Percentiles rank a stretch among this genome's conserved stretches.
Evolutionary conservation across 1,140 invertebrate genomes (phyloP).

Genomic region (Hetaerina americana): DNA sequence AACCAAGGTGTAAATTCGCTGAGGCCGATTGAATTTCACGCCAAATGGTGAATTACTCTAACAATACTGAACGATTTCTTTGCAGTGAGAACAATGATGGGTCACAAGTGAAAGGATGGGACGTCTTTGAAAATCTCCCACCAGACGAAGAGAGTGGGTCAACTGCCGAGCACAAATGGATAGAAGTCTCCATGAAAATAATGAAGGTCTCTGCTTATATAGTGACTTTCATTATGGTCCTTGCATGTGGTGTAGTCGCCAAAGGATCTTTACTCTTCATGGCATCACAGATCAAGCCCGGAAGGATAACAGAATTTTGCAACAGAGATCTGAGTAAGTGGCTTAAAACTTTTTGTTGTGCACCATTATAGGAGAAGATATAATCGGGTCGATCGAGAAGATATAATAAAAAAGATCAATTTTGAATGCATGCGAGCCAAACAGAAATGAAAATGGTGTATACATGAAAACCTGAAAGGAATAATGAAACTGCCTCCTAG

Average conservation of each 20-base stretch:
- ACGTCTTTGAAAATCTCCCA: constrained; percentile 29
- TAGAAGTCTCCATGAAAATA: constrained; percentile 22
- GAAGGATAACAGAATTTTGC: constrained; percentile 4
- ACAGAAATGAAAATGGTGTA: too few relatives aligned
- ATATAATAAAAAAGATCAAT: too few relatives aligned
- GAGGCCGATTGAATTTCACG: too few relatives aligned
- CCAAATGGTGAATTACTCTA: too few relatives aligned
- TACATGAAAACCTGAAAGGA: too few relatives aligned
- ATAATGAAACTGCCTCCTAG: too few relatives aligned
- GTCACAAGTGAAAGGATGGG: constrained; percentile 25
- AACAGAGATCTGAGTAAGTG: neutral
- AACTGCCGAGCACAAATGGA: constrained; percentile 19
- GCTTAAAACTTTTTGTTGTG: neutral
- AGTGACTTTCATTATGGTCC: constrained; percentile 26
- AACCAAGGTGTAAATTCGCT: too few relatives aligned
- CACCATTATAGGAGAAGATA: neutral
- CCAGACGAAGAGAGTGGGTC: constrained; percentile 26
- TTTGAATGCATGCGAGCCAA: too few relatives aligned
- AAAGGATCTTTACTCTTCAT: constrained; percentile 29
- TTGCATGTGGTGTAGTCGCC: constrained; percentile 24
- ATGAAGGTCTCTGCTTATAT: constrained; percentile 28
- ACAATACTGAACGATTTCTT: too few relatives aligned
- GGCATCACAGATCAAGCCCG: constrained; percentile 26
- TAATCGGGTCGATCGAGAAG: too few relatives aligned
- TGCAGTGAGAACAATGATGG: neutral